Conservation (phyloP, 2,113 vertebrate species). For the Anhinga anhinga region DNA sequence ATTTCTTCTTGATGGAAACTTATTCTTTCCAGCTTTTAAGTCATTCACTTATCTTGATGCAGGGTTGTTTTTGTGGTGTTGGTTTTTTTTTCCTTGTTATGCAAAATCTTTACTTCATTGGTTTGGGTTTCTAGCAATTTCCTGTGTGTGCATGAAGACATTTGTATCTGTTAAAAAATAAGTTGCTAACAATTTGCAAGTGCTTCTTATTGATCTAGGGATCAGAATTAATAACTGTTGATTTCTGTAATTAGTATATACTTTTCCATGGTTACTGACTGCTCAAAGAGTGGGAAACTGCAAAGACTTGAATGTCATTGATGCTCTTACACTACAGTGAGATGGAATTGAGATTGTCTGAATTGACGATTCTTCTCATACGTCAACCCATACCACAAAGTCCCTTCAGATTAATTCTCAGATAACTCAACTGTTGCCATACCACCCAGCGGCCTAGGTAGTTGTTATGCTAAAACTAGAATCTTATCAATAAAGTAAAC, state of each 20-base stretch:
- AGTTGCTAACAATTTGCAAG: background rate
- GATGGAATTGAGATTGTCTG: background rate
- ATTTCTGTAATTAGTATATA: background rate
- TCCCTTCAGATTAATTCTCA: background rate
- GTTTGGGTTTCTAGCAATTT: background rate
- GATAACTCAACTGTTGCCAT: background rate
- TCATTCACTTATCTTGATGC: background rate
- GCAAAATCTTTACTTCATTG: background rate
- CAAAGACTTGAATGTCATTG: background rate
- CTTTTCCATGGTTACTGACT: background rate
- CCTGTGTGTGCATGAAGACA: background rate
- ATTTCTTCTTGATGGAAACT: background rate
- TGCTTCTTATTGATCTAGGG: background rate
- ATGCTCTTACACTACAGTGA: background rate
- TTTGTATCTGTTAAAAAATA: background rate
- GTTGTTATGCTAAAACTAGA: background rate
- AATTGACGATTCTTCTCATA: background rate
- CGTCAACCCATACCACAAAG: background rate
- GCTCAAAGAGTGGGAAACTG: background rate
- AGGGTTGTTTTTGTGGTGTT: background rate
- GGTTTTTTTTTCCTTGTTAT: background rate
- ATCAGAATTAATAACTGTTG: background rate
- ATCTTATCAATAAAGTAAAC: background rate
- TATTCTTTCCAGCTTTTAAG: background rate
- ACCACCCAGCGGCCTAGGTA: background rate